These are phyloP conservation scores for Lepidocyrtoides sp. DNA, from an alignment of 2,888 invertebrate genomes.

Conservation along the genomic window DNA sequence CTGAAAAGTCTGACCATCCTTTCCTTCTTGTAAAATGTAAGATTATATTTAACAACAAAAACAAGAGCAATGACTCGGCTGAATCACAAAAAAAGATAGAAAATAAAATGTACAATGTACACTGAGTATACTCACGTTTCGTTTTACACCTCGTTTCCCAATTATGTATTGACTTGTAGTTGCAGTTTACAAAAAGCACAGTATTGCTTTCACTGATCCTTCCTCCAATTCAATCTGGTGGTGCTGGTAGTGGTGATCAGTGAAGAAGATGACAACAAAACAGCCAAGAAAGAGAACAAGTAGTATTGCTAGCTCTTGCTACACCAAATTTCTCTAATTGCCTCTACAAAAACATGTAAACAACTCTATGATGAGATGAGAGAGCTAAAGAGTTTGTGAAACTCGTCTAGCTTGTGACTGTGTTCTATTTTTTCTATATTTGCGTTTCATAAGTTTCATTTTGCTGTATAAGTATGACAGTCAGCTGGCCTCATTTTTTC, in stretches of 20 bases:
- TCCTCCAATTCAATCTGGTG: no score
- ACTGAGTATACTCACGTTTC: neutral
- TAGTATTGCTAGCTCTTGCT: no score
- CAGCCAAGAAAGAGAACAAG: neutral
- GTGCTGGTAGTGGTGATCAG: neutral
- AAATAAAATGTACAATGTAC: neutral
- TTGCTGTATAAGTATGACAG: slow-evolving; percentile 16
- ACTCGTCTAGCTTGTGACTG: neutral
- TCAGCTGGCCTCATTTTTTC: neutral
- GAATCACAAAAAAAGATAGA: neutral
- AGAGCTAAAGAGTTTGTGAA: no score
- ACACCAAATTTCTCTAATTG: neutral
- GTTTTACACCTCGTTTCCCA: no score
- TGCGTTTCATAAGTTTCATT: no score
- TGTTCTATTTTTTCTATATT: no score
- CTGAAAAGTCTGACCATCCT: no score
- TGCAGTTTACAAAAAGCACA: no score
- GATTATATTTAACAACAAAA: neutral
- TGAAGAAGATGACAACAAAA: neutral
- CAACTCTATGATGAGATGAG: neutral
- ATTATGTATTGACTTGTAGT: no score
- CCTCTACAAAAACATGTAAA: neutral
- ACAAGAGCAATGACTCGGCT: slow-evolving; percentile 30
- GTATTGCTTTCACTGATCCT: no score
- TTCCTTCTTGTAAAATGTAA: neutral